Percentiles rank a stretch among this genome's conserved stretches.
These are phyloP conservation scores for Palloptera scutellata DNA, from an alignment of 2,888 invertebrate species.

Conservation along the genomic window DNA sequence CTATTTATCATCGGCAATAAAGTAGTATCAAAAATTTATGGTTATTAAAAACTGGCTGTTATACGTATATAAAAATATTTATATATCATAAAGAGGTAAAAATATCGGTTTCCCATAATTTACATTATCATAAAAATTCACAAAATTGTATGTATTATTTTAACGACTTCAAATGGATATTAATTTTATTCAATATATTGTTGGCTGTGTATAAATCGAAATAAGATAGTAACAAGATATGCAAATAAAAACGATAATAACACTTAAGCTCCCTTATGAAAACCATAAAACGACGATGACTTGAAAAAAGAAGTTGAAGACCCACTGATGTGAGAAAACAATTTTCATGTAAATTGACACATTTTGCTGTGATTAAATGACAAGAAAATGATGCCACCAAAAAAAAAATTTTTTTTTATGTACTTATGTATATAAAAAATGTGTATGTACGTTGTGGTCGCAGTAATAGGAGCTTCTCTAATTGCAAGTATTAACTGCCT, in stretches of 20 bases:
- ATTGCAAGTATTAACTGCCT: background rate
- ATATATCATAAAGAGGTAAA: too few relatives aligned
- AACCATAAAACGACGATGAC: slow-evolving; percentile 16
- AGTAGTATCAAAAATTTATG: too few relatives aligned
- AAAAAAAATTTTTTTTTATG: too few relatives aligned
- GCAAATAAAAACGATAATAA: slow-evolving; percentile 14
- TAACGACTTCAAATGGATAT: too few relatives aligned
- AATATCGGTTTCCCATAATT: too few relatives aligned
- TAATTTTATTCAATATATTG: too few relatives aligned
- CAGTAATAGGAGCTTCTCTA: background rate
- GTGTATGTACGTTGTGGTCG: background rate
- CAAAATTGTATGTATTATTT: too few relatives aligned
- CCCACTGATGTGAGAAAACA: slow-evolving; percentile 26
- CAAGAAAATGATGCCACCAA: background rate
- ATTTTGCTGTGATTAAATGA: slow-evolving; percentile 30
- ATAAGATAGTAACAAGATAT: background rate
- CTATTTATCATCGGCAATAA: too few relatives aligned
- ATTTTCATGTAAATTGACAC: slow-evolving; percentile 33
- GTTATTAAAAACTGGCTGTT: too few relatives aligned
- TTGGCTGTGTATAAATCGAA: background rate
- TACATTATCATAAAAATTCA: too few relatives aligned
- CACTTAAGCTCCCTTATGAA: slow-evolving; percentile 26
- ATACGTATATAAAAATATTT: too few relatives aligned
- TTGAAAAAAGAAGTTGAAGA: slow-evolving; percentile 13
- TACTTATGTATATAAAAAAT: too few relatives aligned